phyloP scores from a whole-genome alignment of 2,888 invertebrate species.

The Esperia sulphurella region DNA sequence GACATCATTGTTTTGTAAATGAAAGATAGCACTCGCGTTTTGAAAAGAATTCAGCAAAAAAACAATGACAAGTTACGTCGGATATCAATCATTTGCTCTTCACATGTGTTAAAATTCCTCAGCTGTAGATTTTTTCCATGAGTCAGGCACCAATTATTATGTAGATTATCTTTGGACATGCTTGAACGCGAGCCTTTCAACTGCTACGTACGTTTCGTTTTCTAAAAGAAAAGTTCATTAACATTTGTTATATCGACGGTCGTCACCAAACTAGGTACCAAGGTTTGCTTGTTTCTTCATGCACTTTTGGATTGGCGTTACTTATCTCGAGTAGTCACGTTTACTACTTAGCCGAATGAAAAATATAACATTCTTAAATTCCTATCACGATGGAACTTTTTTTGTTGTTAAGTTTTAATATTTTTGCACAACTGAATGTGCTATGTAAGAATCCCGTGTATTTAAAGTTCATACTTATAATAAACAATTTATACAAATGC shows the following conservation, averaged over 20 bases:
- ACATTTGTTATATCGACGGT: conserved; percentile 17
- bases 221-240: conserved; percentile 32
- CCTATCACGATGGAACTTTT: too few relatives aligned
- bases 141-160: conserved; percentile 37
- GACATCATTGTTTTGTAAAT: conserved; percentile 9
- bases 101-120: conserved; percentile 26
- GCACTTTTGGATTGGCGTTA: too few relatives aligned
- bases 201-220: conserved; percentile 17
- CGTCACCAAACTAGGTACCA: background rate
- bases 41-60: conserved; percentile 23
- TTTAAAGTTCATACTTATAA: too few relatives aligned
- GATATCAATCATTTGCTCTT: conserved; percentile 30
- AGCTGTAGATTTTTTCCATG: conserved; percentile 26
- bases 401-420: too few relatives aligned
- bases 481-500: too few relatives aligned
- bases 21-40: conserved; percentile 6
- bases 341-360: too few relatives aligned
- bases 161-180: conserved; percentile 42
- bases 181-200: conserved; percentile 17
- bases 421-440: too few relatives aligned
- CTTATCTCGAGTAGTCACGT: too few relatives aligned
- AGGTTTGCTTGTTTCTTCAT: background rate
- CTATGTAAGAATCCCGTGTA: too few relatives aligned
- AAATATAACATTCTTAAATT: too few relatives aligned
- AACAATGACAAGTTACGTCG: conserved; percentile 41